Percentiles rank a stretch among this genome's conserved stretches.
These are phyloP conservation scores for Ophioninae sp. DNA, from an alignment of 2,888 invertebrate genomes.

Conservation along the genomic window DNA sequence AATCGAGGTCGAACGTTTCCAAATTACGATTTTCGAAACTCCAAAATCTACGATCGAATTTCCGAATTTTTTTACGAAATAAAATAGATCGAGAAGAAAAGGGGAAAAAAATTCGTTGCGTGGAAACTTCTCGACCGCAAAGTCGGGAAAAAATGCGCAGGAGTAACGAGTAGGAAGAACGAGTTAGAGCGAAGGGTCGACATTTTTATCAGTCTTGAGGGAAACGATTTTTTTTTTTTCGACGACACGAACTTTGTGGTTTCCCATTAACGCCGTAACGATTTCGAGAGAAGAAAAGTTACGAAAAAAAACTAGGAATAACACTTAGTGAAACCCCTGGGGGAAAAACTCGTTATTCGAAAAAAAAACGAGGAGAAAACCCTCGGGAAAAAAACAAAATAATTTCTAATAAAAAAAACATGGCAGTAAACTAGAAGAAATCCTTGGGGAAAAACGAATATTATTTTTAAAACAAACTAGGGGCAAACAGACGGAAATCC, in stretches of 20 bases:
- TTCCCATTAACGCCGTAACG: neutral
- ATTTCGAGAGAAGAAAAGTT: no score
- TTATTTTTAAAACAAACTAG: no score
- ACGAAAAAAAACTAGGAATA: no score
- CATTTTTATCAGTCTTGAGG: neutral
- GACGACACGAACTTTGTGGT: neutral
- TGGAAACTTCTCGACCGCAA: neutral
- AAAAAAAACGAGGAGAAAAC: no score
- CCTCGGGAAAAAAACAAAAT: no score
- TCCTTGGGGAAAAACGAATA: no score
- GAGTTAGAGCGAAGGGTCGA: neutral
- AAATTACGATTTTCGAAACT: neutral
- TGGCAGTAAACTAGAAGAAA: no score
- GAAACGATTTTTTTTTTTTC: neutral
- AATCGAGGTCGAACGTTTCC: neutral
- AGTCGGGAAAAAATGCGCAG: neutral
- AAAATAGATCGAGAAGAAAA: neutral
- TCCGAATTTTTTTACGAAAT: neutral
- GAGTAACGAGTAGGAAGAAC: neutral
- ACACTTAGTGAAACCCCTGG: no score
- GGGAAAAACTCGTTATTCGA: no score
- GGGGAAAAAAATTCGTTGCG: conserved; percentile 1
- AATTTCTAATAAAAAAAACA: no score
- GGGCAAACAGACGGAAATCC: no score
- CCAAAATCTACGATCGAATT: neutral